phyloP scores from a whole-genome alignment of 2,888 invertebrate genomes.

The Hylaea fasciaria region DNA sequence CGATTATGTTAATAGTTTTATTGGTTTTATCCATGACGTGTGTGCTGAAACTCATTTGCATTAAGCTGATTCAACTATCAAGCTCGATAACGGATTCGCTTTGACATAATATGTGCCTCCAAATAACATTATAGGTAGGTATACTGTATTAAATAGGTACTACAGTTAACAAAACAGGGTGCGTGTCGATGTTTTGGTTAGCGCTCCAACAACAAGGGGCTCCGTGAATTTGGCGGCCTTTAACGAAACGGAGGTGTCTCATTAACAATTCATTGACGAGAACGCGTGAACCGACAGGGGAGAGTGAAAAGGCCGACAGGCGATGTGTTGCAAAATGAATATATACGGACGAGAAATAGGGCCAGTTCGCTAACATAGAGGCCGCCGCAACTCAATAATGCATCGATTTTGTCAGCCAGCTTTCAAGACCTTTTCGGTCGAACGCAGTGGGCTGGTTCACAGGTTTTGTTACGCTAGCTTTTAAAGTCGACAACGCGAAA shows the following conservation, averaged over 20 bases:
- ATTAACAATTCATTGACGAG: conserved; percentile 79
- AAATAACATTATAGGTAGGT: no score
- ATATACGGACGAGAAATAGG: conserved; percentile 82
- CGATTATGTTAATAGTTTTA: conserved; percentile 64
- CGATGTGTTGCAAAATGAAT: conserved; percentile 84
- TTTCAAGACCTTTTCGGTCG: conserved; percentile 20
- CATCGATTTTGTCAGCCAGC: conserved; percentile 53
- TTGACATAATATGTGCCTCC: no score
- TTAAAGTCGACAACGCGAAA: conserved; percentile 63
- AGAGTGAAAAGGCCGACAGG: conserved; percentile 78
- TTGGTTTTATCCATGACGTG: conserved; percentile 57
- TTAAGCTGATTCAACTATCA: conserved; percentile 44
- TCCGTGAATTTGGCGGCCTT: conserved; percentile 80
- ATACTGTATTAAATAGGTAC: neutral
- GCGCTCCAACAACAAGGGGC: conserved; percentile 66
- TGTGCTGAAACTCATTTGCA: conserved; percentile 38
- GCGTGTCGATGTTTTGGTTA: conserved; percentile 75
- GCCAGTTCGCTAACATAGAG: conserved; percentile 79
- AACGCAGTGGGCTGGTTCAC: conserved; percentile 22
- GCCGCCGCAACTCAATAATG: conserved; percentile 75
- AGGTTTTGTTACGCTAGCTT: conserved; percentile 57
- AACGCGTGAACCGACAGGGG: conserved; percentile 69
- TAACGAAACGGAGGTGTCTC: conserved; percentile 74
- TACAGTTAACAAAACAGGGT: conserved; percentile 46
- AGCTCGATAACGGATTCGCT: neutral